Conservation (phyloP, 2,888 invertebrate genomes). For the Tinea semifulvella region DNA sequence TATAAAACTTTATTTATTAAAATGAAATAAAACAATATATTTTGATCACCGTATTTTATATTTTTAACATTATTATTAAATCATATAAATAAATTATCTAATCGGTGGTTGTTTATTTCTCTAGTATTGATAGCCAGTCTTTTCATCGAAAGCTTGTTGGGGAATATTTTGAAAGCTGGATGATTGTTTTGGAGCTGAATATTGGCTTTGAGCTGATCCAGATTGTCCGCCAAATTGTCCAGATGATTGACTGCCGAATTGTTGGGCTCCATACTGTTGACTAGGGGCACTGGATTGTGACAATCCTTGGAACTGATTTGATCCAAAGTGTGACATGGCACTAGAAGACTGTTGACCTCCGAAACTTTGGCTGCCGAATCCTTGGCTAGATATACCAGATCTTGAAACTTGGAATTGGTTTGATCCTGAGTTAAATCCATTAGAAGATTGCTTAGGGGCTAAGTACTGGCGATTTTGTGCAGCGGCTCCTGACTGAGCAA, state of each 20-base stretch:
- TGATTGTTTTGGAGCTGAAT: background rate
- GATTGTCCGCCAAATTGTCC: background rate
- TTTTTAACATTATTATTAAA: no score
- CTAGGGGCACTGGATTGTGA: background rate
- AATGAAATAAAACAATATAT: no score
- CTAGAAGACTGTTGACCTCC: background rate
- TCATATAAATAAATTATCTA: no score
- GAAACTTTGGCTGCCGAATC: background rate
- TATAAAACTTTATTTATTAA: no score
- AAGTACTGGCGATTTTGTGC: background rate
- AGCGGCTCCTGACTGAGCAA: background rate
- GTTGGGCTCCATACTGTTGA: conserved; percentile 5
- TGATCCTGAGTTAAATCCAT: background rate
- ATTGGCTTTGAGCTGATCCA: background rate
- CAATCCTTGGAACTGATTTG: background rate
- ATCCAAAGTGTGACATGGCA: background rate
- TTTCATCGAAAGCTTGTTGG: conserved; percentile 9
- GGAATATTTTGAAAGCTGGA: conserved; percentile 1
- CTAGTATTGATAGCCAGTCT: conserved; percentile 10
- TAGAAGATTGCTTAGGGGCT: background rate
- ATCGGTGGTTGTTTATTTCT: no score
- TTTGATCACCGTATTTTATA: no score
- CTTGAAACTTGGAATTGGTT: background rate
- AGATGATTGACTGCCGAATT: background rate
- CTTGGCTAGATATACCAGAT: background rate